A percentile compares a stretch with the other conserved stretches of the same genome.
Evolutionary conservation across 2,888 invertebrate species (phyloP).

Genomic region (Agrotis clavis): DNA sequence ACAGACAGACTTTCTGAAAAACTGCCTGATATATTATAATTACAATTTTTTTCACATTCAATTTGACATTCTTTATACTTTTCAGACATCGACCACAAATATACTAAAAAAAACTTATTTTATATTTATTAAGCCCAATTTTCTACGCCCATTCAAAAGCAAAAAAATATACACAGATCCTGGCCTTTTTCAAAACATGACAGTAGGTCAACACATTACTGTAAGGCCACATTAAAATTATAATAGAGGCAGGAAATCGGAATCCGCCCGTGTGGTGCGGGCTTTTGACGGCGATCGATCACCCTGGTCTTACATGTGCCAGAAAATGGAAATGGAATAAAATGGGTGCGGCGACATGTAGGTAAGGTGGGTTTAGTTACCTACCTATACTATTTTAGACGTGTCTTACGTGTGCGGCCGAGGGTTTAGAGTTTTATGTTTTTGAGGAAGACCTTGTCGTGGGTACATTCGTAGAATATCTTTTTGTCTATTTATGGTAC

Average conservation of each 20-base stretch:
- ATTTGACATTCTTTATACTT: neutral
- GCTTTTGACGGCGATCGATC: slow-evolving; percentile 64
- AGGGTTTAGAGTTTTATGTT: neutral
- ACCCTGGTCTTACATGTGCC: slow-evolving; percentile 61
- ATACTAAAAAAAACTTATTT: neutral
- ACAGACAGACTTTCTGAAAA: neutral
- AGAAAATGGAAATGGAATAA: slow-evolving; percentile 67
- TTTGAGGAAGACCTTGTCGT: neutral
- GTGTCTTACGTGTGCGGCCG: slow-evolving; percentile 8
- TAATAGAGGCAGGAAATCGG: slow-evolving; percentile 65
- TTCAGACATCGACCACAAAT: neutral
- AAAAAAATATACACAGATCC: slow-evolving; percentile 60
- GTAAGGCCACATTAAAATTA: slow-evolving; percentile 63
- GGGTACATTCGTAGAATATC: neutral
- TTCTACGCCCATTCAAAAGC: slow-evolving; percentile 40
- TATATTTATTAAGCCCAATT: slow-evolving; percentile 38
- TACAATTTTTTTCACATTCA: neutral
- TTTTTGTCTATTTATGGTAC: no score
- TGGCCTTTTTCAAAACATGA: slow-evolving; percentile 57
- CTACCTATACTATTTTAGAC: slow-evolving; percentile 14
- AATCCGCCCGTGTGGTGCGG: slow-evolving; percentile 59
- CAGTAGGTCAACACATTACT: slow-evolving; percentile 56
- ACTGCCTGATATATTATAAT: neutral
- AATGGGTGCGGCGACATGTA: slow-evolving; percentile 60
- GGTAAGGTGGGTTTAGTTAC: slow-evolving; percentile 36